Base-by-base conservation (phyloP, 1,140 invertebrate species). In the Episyrphus balteatus region DNA sequence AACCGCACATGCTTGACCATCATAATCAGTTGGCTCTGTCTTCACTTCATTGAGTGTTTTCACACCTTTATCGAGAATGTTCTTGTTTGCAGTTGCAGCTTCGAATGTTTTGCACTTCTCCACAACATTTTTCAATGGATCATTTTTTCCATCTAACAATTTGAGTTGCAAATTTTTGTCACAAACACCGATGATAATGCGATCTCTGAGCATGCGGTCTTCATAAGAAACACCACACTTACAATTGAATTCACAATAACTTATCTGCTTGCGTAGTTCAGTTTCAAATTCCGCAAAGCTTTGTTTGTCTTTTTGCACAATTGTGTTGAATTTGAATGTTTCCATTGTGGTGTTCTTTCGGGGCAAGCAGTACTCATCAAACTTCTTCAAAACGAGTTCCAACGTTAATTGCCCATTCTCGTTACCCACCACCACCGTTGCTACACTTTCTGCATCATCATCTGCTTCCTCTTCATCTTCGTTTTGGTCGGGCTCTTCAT, bases 261-360 rank as follows among this genome's bases (percentile, higher is more conserved):
- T 17, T n/a, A 44, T 12, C 32, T 49, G 47, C 17, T 21, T 44
- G 7, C 44, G 38, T 12, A 47, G 33, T 36, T 45, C 43, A 50
- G 51, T 44, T 53, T 55, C 13, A 67, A 43, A 44, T 49, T 48
- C 31, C 58, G 48, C 9, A 36, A 50, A 46, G 11, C 39, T 12
- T 31, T 50, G 49, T 30, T 17, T 17, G 26, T 47, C 44, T 26
- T 46, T 46, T n/a, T n/a, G n/a, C n/a, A n/a, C n/a, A n/a, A n/a
- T n/a, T n/a, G n/a, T n/a, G n/a, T n/a, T n/a, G n/a, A 50, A 46
- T 45, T 46, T 43, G 17, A 17, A 50, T 14, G 49, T 36, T 38
- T 50, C 49, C 44, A 50, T 50, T 17, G 49, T 15, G 3, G 37
- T 11, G 26, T 47, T 50, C 11, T 39, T 42, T 43, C 19, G 10